These are phyloP conservation scores for Anarhynchus alexandrinus DNA, from an alignment of 2,113 vertebrate species.

Conservation along the genomic window DNA sequence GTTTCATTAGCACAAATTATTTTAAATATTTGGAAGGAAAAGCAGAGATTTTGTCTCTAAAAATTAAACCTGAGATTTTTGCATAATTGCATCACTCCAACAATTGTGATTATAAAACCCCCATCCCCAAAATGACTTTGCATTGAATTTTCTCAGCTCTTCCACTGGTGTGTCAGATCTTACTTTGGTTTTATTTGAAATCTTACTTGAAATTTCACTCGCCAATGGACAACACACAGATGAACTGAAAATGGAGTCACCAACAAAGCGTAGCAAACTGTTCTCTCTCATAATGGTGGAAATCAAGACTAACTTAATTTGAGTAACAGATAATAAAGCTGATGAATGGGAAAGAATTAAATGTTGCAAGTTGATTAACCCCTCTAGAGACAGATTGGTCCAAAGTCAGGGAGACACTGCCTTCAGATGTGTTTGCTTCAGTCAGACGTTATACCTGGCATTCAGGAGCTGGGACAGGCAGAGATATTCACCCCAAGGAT, in stretches of 20 bases:
- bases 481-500: not conserved
- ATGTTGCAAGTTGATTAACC: not conserved
- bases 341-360: not conserved
- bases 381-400: not conserved
- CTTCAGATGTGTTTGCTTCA: not conserved
- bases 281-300: not conserved
- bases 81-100: not conserved
- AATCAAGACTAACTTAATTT: not conserved
- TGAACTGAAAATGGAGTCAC: not conserved
- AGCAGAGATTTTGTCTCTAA: not conserved
- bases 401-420: not conserved
- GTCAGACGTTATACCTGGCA: fast-evolving
- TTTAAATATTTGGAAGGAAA: not conserved
- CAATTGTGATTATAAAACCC: not conserved
- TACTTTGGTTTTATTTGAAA: not conserved
- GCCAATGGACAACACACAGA: not conserved
- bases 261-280: fast-evolving
- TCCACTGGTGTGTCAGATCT: not conserved
- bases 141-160: not conserved
- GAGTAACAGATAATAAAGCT: not conserved
- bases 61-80: not conserved
- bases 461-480: not conserved
- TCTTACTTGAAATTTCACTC: not conserved
- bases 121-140: not conserved
- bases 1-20: not conserved